phyloP scores from a whole-genome alignment of 2,113 vertebrate species.

The Lates calcarifer region DNA sequence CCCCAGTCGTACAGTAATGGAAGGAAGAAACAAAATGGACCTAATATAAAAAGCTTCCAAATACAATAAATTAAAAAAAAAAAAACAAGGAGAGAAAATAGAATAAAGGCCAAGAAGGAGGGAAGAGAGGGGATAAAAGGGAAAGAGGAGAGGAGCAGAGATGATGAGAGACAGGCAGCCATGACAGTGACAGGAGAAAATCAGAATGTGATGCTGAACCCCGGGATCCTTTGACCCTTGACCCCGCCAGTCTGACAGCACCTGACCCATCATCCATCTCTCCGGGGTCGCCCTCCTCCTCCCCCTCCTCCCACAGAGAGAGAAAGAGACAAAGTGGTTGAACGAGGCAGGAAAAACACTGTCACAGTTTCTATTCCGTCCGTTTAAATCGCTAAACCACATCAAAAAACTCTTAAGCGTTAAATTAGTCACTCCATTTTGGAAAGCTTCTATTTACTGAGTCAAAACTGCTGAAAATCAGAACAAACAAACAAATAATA shows the following conservation, averaged over 20 bases:
- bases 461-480: no score
- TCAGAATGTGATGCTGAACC: constrained; percentile 60
- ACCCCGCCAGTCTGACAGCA: constrained; percentile 64
- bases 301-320: constrained; percentile 19
- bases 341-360: constrained; percentile 4
- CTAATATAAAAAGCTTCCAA: not conserved
- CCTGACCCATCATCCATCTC: constrained; percentile 69
- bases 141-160: not conserved
- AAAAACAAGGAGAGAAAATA: not conserved
- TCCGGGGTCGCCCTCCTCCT: constrained; percentile 24
- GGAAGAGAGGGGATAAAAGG: no score
- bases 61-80: not conserved
- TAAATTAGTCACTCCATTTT: not conserved
- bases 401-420: not conserved
- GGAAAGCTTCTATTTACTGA: not conserved
- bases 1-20: not conserved
- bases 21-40: not conserved
- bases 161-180: constrained; percentile 36
- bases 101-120: not conserved
- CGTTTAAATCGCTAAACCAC: not conserved
- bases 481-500: no score
- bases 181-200: constrained; percentile 60
- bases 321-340: constrained; percentile 4
- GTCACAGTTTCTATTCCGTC: not conserved
- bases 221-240: constrained; percentile 63